Base-by-base conservation (phyloP, 1,140 invertebrate genomes). In the Drosophila tristis region DNA sequence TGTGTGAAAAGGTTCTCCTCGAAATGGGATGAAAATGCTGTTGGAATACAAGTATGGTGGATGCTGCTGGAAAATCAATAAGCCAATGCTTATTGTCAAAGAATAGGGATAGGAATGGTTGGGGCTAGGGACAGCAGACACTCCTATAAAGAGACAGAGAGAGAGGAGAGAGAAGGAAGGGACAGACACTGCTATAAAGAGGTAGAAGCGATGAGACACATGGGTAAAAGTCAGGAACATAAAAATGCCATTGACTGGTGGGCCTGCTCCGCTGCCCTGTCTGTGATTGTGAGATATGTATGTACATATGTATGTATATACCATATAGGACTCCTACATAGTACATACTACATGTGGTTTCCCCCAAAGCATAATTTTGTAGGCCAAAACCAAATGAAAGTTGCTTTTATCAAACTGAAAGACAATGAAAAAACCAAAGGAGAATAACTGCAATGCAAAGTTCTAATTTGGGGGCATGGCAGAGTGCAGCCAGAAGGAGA, bases 171-270 rank as follows among this genome's bases (percentile, higher is more conserved):
- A 51, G 42, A 50, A 31, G 23, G 35, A 29, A 16, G 49, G 53
- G 72, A 45, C 72, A 50, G 66, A 47, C 61, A 35, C 31, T 31
- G 20, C 13, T 7, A 39, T 44, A 70, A 31, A 50, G 29, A 35
- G 45, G 35, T 51, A 13, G 48, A 9, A 50, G 20, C 43, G 44
- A 29, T 31, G 31, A 55, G 48, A 75, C 63, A 57, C 53, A 75
- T 48, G 62, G 61, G 62, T 48, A 44, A 29, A 55, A 76, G 73
- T 68, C 73, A 76, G 76, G 74, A 78, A 78, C 75, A 78, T 78
- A 78, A 78, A 78, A 78, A 78, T 78, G 75, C 74, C 75, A 78
- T 78, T 78, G 74, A 78, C 66, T 78, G 75, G 75, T 74, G 72
- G 72, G 54, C 66, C 66, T 26, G 58, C 59, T 35, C 9, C 31